Conservation (phyloP, 2,797 vertebrate genomes). For the Dryobates pubescens region DNA sequence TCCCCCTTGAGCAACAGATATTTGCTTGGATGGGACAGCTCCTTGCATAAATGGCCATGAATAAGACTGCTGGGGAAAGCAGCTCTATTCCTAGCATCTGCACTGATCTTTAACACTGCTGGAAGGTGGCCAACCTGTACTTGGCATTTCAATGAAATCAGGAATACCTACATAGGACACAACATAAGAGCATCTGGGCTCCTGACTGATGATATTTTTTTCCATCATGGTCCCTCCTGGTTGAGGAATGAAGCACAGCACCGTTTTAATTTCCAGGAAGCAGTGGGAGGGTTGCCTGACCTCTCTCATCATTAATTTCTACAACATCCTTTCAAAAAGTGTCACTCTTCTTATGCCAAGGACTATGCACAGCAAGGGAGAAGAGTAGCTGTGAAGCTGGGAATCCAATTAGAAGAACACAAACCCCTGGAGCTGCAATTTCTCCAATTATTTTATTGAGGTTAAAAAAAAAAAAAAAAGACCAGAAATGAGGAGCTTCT, state of each 20-base stretch:
- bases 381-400: background rate
- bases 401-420: constrained; percentile 36
- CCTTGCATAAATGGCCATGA: background rate
- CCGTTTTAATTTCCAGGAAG: constrained; percentile 48
- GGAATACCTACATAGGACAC: background rate
- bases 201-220: background rate
- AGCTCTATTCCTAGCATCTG: background rate
- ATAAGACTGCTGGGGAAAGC: background rate
- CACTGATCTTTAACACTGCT: background rate
- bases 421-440: constrained; percentile 12
- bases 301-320: constrained; percentile 51
- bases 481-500: background rate
- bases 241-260: background rate
- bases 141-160: background rate
- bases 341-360: constrained; percentile 28
- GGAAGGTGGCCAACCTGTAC: background rate
- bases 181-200: background rate
- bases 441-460: background rate
- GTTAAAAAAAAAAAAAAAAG: background rate
- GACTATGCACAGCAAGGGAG: background rate
- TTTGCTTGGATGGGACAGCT: background rate
- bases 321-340: constrained; percentile 21
- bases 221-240: background rate
- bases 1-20: background rate
- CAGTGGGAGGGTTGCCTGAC: constrained; percentile 49